Conservation (phyloP, 2,113 vertebrate genomes). For the Zootoca vivipara region DNA sequence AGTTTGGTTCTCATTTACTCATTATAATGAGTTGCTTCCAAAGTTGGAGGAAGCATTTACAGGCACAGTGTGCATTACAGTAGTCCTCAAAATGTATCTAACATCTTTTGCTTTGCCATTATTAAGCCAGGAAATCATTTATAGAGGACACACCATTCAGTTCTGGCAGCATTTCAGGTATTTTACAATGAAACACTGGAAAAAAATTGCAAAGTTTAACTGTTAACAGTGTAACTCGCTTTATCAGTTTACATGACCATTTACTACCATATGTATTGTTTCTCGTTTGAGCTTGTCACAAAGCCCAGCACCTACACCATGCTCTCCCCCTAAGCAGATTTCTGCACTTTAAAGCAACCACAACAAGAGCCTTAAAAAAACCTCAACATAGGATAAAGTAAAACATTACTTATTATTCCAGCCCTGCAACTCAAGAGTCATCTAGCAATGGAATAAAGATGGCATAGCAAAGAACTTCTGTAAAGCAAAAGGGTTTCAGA, state of each 20-base stretch:
- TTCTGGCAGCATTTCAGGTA: neutral
- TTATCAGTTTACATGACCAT: slow-evolving; percentile 52
- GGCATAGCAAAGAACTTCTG: slow-evolving; percentile 67
- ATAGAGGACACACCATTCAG: neutral
- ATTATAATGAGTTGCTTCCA: neutral
- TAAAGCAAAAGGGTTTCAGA: slow-evolving; percentile 68
- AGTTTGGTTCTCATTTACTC: neutral
- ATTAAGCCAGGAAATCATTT: neutral
- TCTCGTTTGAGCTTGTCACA: slow-evolving; percentile 48
- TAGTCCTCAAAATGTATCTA: neutral
- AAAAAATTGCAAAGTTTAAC: neutral
- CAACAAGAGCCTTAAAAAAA: slow-evolving; percentile 71
- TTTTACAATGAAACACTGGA: neutral
- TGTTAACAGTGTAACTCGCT: slow-evolving; percentile 20
- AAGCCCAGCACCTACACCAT: slow-evolving; percentile 53
- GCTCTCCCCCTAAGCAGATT: slow-evolving; percentile 49
- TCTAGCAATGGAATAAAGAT: slow-evolving; percentile 66
- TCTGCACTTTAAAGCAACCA: slow-evolving; percentile 68
- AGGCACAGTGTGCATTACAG: neutral
- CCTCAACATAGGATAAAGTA: slow-evolving; percentile 53
- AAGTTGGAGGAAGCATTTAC: neutral
- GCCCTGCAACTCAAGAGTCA: slow-evolving; percentile 61
- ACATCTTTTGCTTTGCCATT: neutral
- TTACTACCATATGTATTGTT: slow-evolving; percentile 34
- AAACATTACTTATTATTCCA: slow-evolving; percentile 44